Conservation (phyloP, 2,797 vertebrate genomes). For the Jordanella pulchra region DNA sequence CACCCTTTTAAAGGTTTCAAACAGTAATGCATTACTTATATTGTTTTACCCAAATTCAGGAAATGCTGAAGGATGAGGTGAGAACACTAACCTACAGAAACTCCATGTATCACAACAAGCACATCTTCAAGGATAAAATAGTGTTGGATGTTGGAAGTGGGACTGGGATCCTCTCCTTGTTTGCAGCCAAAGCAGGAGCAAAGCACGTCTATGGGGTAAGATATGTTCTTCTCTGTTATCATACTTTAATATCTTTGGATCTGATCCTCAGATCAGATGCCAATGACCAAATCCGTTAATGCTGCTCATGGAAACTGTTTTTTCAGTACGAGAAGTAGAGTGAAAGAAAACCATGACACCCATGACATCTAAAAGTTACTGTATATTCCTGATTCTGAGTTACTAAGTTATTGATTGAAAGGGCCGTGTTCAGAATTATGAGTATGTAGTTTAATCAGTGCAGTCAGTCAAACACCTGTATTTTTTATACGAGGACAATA, state of each 20-base stretch:
- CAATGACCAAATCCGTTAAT: background rate
- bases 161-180: slow-evolving; percentile 98
- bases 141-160: slow-evolving; percentile 97
- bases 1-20: background rate
- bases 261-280: too few species aligned
- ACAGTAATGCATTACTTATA: background rate
- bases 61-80: slow-evolving; percentile 99
- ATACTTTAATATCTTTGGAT: background rate
- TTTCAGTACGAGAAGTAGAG: background rate
- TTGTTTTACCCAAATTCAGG: slow-evolving; percentile 77
- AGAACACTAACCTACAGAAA: slow-evolving; percentile 97
- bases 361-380: background rate
- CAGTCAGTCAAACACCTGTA: too few species aligned
- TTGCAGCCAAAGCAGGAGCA: slow-evolving; percentile 98
- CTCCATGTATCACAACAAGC: slow-evolving; percentile 99
- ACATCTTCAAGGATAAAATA: slow-evolving; percentile 96
- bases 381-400: background rate
- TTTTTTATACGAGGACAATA: too few species aligned
- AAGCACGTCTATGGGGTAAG: slow-evolving; percentile 97
- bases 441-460: background rate
- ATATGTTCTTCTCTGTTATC: slow-evolving; percentile 10
- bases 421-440: background rate
- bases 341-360: background rate
- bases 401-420: background rate
- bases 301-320: background rate